Evolutionary conservation across 2,888 invertebrate genomes (phyloP), one percentile per base, ranked within the genome.

Genomic region (Desoria tigrina): DNA sequence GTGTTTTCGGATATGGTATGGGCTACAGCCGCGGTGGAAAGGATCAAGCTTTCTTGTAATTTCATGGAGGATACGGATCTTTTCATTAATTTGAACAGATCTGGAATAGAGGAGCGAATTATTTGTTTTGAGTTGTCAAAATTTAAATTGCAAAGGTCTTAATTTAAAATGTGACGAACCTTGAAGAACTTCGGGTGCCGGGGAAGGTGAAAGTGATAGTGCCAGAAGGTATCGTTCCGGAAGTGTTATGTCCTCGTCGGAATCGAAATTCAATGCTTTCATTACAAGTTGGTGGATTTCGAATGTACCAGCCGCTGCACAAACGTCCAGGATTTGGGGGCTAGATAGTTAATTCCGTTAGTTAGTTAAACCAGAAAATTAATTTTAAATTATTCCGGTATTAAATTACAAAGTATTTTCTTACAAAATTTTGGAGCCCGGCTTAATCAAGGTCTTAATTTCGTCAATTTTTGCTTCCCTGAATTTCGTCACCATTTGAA

Each of bases 211-310:
- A 54, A 88, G 82, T 0, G 90, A 88, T 11, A 89, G 78, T 0
- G 88, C 86, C 84, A 90, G 87, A 1, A 92, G 81, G 79, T 90
- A 91, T 65, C 90, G 82, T 78, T 92, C 92, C 1, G 85, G 82
- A 32, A 84, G 80, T 21, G 85, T 84, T n/a, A 84, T 80, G 65
- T 82, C 77, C 11, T 81, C 79, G 37, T 84, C 83, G n/a, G 84
- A 82, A 57, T 82, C 81, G 61, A 86, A 84, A 58, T 84, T 81
- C 7, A 90, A 81, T 32, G 84, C 81, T 69, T 86, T 85, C 81
- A 87, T 86, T 1, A 87, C 86, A 2, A 89, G 89, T 71, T 84
- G 83, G 78, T 90, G 88, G 0, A 88, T 84, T 2, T 84, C 84
- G 2, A 81, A 77, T 0, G 90, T 90, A 78, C 90, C 89, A 0